A percentile compares a stretch with the other conserved stretches of the same genome.
phyloP scores from a whole-genome alignment of 2,797 vertebrate species.

The Tympanoctomys barrerae region DNA sequence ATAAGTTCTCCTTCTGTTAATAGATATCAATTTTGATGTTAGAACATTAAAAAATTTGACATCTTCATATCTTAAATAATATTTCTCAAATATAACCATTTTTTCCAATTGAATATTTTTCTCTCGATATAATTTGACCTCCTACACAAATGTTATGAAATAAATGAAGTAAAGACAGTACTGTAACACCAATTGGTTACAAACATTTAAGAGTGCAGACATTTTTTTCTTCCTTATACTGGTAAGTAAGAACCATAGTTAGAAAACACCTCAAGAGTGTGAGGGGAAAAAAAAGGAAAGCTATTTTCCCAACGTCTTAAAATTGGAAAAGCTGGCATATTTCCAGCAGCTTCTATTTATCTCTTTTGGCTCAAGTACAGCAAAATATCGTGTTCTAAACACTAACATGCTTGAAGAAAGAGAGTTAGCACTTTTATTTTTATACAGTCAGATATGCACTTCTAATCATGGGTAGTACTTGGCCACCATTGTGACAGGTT shows the following conservation, averaged over 20 bases:
- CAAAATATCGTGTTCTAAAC: conserved; percentile 54
- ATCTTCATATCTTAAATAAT: not conserved
- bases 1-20: not conserved
- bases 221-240: not conserved
- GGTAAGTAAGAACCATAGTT: not conserved
- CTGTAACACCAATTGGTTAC: not conserved
- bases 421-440: conserved; percentile 30
- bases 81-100: not conserved
- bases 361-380: conserved; percentile 35
- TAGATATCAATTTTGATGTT: not conserved
- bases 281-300: not conserved
- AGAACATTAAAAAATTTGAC: not conserved
- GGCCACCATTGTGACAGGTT: not conserved
- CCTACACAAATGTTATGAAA: not conserved
- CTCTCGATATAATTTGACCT: not conserved
- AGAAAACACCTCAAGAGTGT: conserved; percentile 53
- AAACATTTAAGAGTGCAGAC: not conserved
- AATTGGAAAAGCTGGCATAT: conserved; percentile 44
- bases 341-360: conserved; percentile 33
- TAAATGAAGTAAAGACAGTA: not conserved
- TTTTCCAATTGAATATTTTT: not conserved
- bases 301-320: conserved; percentile 54
- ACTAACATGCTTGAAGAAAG: not conserved
- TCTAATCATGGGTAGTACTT: not conserved
- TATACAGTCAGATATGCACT: not conserved